Evolutionary conservation across 2,797 vertebrate species (phyloP).

Genomic region (Cygnus olor): DNA sequence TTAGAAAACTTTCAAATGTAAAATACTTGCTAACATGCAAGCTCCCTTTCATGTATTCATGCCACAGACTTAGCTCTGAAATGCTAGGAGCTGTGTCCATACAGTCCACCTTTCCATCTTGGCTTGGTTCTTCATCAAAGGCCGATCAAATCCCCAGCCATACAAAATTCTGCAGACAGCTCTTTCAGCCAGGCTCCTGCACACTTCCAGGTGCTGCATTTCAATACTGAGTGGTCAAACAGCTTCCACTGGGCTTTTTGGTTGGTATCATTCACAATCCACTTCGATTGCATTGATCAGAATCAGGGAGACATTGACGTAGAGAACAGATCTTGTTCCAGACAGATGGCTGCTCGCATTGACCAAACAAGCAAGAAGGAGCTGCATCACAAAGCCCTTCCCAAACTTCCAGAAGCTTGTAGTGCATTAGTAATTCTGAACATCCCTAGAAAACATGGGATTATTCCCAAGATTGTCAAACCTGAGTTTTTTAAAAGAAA

Average conservation of each 20-base stretch:
- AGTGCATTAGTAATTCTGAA: background rate
- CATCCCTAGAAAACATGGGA: background rate
- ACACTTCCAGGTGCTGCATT: background rate
- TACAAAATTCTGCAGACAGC: background rate
- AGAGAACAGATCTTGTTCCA: background rate
- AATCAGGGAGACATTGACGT: background rate
- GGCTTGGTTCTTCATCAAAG: background rate
- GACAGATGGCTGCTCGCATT: background rate
- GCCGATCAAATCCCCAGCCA: background rate
- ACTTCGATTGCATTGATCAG: background rate
- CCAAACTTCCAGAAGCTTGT: background rate
- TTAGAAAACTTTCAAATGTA: constrained; percentile 24
- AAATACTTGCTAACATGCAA: background rate
- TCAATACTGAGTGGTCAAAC: background rate
- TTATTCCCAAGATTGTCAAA: background rate
- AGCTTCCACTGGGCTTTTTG: background rate
- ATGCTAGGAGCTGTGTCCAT: background rate
- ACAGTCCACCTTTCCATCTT: background rate
- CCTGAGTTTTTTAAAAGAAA: background rate
- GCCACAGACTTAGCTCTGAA: background rate
- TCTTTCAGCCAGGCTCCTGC: background rate
- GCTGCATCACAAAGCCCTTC: background rate
- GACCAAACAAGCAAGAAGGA: background rate
- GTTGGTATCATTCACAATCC: background rate
- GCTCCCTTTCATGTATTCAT: background rate